Evolutionary conservation across 1,140 invertebrate species (phyloP).

Genomic region (Temnothorax nylanderi): DNA sequence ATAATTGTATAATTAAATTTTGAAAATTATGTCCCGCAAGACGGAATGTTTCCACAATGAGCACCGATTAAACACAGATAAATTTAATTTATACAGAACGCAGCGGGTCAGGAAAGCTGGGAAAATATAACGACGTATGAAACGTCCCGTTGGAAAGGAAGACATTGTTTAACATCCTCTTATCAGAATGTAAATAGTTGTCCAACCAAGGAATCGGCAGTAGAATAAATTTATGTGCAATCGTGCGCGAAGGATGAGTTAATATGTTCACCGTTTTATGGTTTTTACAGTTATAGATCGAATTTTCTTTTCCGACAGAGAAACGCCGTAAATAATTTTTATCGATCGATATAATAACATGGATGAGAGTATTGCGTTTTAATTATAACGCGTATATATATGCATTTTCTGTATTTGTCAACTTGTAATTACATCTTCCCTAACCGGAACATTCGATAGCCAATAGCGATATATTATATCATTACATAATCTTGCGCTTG

Average conservation of each 20-base stretch:
- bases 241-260: constrained; percentile 10
- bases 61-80: constrained; percentile 38
- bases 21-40: not conserved
- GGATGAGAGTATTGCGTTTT: not conserved
- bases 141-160: constrained; percentile 32
- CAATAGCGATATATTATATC: constrained; percentile 27
- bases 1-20: constrained; percentile 15
- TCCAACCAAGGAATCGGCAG: constrained; percentile 52
- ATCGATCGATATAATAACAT: not conserved
- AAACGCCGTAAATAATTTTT: constrained; percentile 29
- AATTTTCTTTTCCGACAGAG: not conserved
- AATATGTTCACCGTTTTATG: constrained; percentile 17
- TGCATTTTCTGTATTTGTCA: not conserved
- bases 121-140: constrained; percentile 66
- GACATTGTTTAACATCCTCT: constrained; percentile 76
- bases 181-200: constrained; percentile 71
- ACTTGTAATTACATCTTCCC: not conserved
- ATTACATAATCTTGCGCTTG: constrained; percentile 45
- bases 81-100: constrained; percentile 64
- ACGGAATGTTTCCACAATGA: constrained; percentile 23
- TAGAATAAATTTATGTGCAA: constrained; percentile 70
- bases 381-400: not conserved
- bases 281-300: not conserved
- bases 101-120: constrained; percentile 49
- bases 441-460: constrained; percentile 30